Percentiles rank a stretch among this genome's conserved stretches.
phyloP scores from a whole-genome alignment of 2,113 vertebrate species.

The Aphyosemion australe region DNA sequence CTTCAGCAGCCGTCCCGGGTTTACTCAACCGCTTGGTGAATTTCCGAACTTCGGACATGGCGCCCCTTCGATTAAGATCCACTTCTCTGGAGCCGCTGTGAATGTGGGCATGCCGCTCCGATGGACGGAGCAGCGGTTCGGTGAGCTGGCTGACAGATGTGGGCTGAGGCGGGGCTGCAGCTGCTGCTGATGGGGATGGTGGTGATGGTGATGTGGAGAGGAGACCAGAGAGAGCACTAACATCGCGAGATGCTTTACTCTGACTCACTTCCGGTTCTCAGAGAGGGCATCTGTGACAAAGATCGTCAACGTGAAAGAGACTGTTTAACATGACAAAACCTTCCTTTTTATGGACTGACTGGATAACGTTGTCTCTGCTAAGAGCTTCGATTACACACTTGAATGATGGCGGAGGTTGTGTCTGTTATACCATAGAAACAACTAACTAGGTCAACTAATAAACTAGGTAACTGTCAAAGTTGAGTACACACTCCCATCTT shows the following conservation, averaged over 20 bases:
- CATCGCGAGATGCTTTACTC: slow-evolving; percentile 27
- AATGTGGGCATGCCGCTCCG: slow-evolving; percentile 54
- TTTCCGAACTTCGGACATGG: slow-evolving; percentile 88
- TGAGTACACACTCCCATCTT: slow-evolving; percentile 9
- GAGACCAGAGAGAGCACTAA: slow-evolving; percentile 12
- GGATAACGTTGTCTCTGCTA: no score
- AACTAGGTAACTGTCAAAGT: not conserved
- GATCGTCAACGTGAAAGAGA: no score
- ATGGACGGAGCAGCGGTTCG: slow-evolving; percentile 10
- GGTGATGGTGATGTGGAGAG: slow-evolving; percentile 40
- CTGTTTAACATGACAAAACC: no score
- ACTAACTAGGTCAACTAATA: no score
- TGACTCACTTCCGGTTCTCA: slow-evolving; percentile 24
- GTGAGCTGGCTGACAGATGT: slow-evolving; percentile 26
- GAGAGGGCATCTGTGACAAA: no score
- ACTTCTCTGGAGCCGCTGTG: slow-evolving; percentile 19
- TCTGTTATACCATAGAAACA: no score
- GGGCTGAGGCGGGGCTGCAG: slow-evolving; percentile 62
- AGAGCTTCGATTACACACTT: no score
- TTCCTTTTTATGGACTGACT: no score
- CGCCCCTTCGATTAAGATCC: slow-evolving; percentile 21
- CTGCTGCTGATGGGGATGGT: not conserved
- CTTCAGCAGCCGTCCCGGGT: slow-evolving; percentile 89
- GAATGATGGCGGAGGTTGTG: no score
- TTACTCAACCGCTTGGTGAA: slow-evolving; percentile 91